phyloP scores from a whole-genome alignment of 1,140 invertebrate species.

The Drosophila santomea region DNA sequence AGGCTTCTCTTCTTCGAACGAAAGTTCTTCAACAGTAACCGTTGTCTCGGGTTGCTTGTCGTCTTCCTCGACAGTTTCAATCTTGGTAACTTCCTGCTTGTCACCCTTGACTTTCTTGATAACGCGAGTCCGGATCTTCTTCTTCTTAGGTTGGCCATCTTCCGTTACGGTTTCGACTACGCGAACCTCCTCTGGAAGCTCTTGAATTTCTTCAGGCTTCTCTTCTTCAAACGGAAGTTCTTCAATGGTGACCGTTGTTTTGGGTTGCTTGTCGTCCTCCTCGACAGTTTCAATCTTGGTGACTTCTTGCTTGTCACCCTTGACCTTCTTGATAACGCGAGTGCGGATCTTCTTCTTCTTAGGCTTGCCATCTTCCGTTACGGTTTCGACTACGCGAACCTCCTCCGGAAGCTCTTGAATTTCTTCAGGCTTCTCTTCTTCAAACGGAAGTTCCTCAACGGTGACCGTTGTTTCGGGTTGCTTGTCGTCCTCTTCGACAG shows the following conservation, averaged over 20 bases:
- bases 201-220: background rate
- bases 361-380: slow-evolving; percentile 5
- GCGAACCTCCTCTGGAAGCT: slow-evolving; percentile 6
- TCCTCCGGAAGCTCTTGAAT: slow-evolving; percentile 6
- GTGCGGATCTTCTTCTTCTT: slow-evolving; percentile 10
- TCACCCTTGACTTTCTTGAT: slow-evolving; percentile 19
- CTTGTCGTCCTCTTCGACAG: slow-evolving; percentile 2
- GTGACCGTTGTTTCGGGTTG: background rate
- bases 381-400: slow-evolving; percentile 5
- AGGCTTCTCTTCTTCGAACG: background rate
- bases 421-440: background rate
- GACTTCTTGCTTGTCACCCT: slow-evolving; percentile 8
- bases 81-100: slow-evolving; percentile 5
- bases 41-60: slow-evolving; percentile 1
- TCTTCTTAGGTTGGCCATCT: slow-evolving; percentile 33
- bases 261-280: background rate
- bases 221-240: slow-evolving; percentile 1
- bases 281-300: slow-evolving; percentile 13
- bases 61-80: slow-evolving; percentile 5
- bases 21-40: background rate
- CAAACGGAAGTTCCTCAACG: background rate
- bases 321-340: slow-evolving; percentile 7
- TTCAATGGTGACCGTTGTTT: background rate
- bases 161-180: slow-evolving; percentile 20
- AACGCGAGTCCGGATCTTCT: slow-evolving; percentile 31